Base-by-base conservation (phyloP, 2,888 invertebrate genomes). In the Adela reaumurella region DNA sequence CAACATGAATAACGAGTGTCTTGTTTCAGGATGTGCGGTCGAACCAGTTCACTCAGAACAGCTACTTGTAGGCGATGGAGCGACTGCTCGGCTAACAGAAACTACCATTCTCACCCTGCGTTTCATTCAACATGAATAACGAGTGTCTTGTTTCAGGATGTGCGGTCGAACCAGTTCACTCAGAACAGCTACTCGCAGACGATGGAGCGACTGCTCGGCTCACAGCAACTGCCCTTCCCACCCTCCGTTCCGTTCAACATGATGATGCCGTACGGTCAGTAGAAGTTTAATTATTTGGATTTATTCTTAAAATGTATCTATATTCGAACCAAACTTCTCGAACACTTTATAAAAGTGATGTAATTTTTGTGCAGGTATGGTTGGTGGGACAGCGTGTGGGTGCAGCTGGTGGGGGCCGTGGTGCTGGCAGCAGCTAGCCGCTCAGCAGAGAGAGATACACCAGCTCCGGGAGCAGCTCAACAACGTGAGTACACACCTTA, bases 361-460 rank as follows among this genome's bases (percentile, higher is more conserved):
- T n/a, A n/a, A n/a, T n/a, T n/a, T n/a, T n/a, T n/a, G n/a, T n/a
- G 4, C 52, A 72, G 77, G 73, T 17, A 64, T 77, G 70, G 65
- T 70, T 53, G 69, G 76, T 20, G 70, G 68, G 0, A 72, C 77
- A 56, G 66, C 69, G 0, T 73, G 74, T 58, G 73, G 73, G 24
- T 73, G 77, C 58, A 61, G 67, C 6, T 53, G 68, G 54, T 76
- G 79, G 78, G 74, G 74, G 57, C 67, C 76, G 52, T 71, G 76
- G 77, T 70, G 77, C 64, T 73, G 78, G 77, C 72, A 77, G 58
- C 72, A 79, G 57, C 62, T 77, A 45, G 63, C 62, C 44, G 56
- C 85, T 69, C 88, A 88, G 60, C 88, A 88, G 62, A 72, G 86
- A 3, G 88, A 88, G 63, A 76, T 88, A 51, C 83, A 83, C 53